Percentiles rank a stretch among this genome's conserved stretches.
Conservation (phyloP, 2,113 vertebrate species). For the Pluvianellus socialis region DNA sequence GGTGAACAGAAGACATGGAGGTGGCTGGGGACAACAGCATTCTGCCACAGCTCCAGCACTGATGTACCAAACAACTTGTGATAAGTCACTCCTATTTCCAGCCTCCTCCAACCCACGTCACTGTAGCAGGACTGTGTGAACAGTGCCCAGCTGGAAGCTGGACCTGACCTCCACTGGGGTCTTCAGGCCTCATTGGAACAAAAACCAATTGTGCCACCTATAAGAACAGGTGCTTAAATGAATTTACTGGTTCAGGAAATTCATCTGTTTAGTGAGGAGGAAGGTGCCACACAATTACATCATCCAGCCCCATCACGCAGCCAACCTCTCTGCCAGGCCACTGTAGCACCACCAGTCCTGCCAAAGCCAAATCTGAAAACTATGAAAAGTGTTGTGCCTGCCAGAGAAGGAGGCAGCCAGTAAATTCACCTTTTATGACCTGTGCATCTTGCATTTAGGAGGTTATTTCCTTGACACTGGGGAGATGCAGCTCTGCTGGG, state of each 20-base stretch:
- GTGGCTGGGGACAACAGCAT: background rate
- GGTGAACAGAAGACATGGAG: background rate
- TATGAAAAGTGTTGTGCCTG: background rate
- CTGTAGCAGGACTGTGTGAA: background rate
- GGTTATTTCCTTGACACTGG: background rate
- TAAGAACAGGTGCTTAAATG: fast-evolving
- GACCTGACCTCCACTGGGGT: background rate
- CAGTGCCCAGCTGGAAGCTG: background rate
- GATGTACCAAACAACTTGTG: background rate
- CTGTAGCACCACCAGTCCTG: background rate
- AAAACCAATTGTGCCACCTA: background rate
- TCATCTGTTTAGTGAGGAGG: background rate
- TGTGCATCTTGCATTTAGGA: background rate
- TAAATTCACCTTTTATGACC: background rate
- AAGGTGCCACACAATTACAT: background rate
- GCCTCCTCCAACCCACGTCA: background rate
- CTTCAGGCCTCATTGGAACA: background rate
- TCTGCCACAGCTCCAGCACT: background rate
- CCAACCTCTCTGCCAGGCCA: background rate
- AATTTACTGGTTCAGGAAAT: background rate
- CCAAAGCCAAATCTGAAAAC: background rate
- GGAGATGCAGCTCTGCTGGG: background rate
- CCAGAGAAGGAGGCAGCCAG: background rate
- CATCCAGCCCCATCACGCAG: background rate
- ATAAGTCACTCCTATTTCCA: background rate